phyloP scores from a whole-genome alignment of 2,797 vertebrate species.

The Darevskia mixta region DNA sequence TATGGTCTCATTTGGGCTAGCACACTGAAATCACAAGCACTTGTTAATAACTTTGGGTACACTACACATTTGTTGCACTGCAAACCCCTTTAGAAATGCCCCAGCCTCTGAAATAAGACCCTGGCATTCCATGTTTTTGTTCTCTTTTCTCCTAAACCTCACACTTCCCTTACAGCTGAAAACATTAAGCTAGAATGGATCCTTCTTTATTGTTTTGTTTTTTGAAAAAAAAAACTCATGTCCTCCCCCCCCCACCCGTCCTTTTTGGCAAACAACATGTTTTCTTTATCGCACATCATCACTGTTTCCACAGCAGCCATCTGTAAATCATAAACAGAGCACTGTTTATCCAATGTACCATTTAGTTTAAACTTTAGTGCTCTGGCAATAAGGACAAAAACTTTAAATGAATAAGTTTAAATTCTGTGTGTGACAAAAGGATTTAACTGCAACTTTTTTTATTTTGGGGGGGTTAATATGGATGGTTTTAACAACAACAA shows the following conservation, averaged over 20 bases:
- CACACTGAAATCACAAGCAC: constrained; percentile 83
- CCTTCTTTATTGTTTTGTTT: constrained; percentile 50
- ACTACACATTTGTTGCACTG: background rate
- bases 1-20: constrained; percentile 88
- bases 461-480: too few relatives aligned
- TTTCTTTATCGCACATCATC: constrained; percentile 67
- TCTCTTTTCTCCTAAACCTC: background rate
- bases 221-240: constrained; percentile 47
- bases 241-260: constrained; percentile 30
- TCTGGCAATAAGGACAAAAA: constrained; percentile 62
- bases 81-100: background rate
- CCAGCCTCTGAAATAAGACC: background rate
- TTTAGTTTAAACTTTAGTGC: constrained; percentile 57
- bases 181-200: constrained; percentile 42
- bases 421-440: too few relatives aligned
- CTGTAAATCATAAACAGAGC: constrained; percentile 67
- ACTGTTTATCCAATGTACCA: constrained; percentile 47
- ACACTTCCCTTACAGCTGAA: constrained; percentile 48
- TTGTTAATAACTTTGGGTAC: constrained; percentile 9
- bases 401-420: constrained; percentile 55
- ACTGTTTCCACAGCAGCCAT: constrained; percentile 73
- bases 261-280: constrained; percentile 59
- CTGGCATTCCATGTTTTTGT: background rate
- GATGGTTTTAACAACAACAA: too few relatives aligned
- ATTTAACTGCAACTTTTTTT: too few relatives aligned